Percentiles rank a stretch among this genome's conserved stretches.
phyloP scores from a whole-genome alignment of 2,113 vertebrate species.

The Apistogramma diplotaenia region DNA sequence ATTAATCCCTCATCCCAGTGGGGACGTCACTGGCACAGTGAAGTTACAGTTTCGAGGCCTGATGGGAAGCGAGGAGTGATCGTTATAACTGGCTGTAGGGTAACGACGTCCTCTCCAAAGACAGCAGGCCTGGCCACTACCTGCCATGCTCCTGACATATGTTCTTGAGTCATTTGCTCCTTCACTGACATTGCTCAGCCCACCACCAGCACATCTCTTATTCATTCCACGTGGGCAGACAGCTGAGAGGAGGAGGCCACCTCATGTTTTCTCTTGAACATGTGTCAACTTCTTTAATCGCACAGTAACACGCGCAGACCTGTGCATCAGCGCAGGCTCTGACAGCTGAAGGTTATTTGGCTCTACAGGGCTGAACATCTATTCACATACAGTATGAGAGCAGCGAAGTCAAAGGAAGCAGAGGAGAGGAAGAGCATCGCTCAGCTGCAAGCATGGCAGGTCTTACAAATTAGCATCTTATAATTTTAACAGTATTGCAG shows the following conservation, averaged over 20 bases:
- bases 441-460: not conserved
- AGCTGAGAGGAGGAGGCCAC: conserved; percentile 24
- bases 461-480: not conserved
- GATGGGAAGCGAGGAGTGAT: conserved; percentile 7
- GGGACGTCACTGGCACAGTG: conserved; percentile 9
- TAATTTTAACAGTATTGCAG: not conserved
- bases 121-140: conserved; percentile 16
- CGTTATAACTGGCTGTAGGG: conserved; percentile 8
- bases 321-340: conserved; percentile 23
- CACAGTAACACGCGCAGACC: conserved; percentile 7
- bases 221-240: conserved; percentile 47
- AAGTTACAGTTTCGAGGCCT: conserved; percentile 3
- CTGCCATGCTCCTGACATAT: conserved; percentile 2
- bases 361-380: conserved; percentile 1
- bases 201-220: conserved; percentile 37
- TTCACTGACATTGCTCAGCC: conserved; percentile 43
- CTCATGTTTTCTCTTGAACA: conserved; percentile 2
- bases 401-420: not conserved
- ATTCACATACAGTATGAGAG: conserved; percentile 21
- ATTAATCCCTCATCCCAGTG: conserved; percentile 30
- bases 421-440: not conserved
- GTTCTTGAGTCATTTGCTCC: conserved; percentile 6
- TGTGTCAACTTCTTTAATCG: conserved; percentile 34
- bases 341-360: conserved; percentile 48
- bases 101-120: conserved; percentile 3